Conservation (phyloP, 2,888 invertebrate species). For the Dicyrtomina minuta region DNA sequence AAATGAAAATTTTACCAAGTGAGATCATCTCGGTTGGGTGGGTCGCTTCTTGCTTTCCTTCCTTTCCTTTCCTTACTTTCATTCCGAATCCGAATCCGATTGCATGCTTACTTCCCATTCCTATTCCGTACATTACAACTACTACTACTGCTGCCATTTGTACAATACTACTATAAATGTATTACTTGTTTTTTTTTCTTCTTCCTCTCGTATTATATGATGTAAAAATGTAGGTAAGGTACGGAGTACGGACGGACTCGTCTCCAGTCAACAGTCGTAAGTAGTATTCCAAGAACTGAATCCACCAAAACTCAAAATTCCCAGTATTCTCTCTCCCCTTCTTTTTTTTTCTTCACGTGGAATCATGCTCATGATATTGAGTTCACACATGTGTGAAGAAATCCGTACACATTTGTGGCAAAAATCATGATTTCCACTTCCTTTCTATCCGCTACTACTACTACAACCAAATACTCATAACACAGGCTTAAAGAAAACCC, state of each 20-base stretch:
- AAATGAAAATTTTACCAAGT: slow-evolving; percentile 49
- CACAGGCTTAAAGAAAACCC: not conserved
- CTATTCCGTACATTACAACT: not conserved
- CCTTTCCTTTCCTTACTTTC: not conserved
- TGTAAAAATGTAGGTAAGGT: no score
- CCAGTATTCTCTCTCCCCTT: not conserved
- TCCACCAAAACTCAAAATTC: no score
- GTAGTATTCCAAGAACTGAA: slow-evolving; percentile 2
- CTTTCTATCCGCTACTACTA: not conserved
- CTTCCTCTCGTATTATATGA: no score
- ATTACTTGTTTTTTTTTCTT: no score
- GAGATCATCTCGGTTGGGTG: slow-evolving; percentile 40
- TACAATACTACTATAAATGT: no score
- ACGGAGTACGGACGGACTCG: no score
- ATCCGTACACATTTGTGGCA: slow-evolving; percentile 31
- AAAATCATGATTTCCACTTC: slow-evolving; percentile 15
- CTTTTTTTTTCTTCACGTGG: slow-evolving; percentile 9
- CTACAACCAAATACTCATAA: not conserved
- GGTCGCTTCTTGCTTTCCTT: not conserved
- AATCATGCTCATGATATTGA: slow-evolving; percentile 31
- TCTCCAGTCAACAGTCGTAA: no score
- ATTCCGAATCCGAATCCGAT: not conserved
- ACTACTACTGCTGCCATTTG: no score
- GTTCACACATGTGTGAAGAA: slow-evolving; percentile 38
- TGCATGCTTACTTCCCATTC: slow-evolving; percentile 18